Evolutionary conservation across 2,797 vertebrate species (phyloP), one percentile per base, ranked within the genome.

Genomic region (Intellagama lesueurii): DNA sequence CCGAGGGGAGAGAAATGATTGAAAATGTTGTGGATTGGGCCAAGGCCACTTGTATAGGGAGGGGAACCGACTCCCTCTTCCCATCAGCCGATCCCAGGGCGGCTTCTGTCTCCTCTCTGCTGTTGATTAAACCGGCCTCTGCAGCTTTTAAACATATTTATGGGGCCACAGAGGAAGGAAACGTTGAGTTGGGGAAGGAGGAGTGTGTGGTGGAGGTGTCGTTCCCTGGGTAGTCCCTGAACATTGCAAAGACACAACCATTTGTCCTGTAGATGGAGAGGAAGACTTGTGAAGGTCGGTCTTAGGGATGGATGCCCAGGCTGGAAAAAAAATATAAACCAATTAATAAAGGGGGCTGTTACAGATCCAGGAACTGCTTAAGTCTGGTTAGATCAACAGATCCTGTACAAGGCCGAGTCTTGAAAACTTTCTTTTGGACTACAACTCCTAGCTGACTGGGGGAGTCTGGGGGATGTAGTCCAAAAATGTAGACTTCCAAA

Each of bases 41-140:
- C 87, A 89, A 91, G 87, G 90, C 40, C 26, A 56, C 84, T 73
- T 64, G n/a, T 49, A 49, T 70, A 8, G 1, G 32, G 79, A 22
- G 70, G 4, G 72, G 47, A 60, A 2, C 26, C 35, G 47, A 69
- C 35, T 56, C 24, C 56, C 24, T n/a, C 32, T 35, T 56, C 81
- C 40, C 77, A 85, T 69, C 87, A 60, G 22, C 70, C 24, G 2
- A 86, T 88, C 79, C 72, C 87, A 81, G 60, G 64, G 87, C 1
- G 11, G 70, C 78, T 49, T 22, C 19, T 28, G 47, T 44, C 40
- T 47, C 22, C 22, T 30, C 26, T 68, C 40, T 49, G 64, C 17
- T 89, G 64, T 60, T 83, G 87, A 91, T 87, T 79, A 83, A 91
- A 89, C 83, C 68, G 2, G n/a, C 52, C 80, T 75, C 40, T 68